phyloP scores from a whole-genome alignment of 2,888 invertebrate genomes.

The Monopis laevigella region DNA sequence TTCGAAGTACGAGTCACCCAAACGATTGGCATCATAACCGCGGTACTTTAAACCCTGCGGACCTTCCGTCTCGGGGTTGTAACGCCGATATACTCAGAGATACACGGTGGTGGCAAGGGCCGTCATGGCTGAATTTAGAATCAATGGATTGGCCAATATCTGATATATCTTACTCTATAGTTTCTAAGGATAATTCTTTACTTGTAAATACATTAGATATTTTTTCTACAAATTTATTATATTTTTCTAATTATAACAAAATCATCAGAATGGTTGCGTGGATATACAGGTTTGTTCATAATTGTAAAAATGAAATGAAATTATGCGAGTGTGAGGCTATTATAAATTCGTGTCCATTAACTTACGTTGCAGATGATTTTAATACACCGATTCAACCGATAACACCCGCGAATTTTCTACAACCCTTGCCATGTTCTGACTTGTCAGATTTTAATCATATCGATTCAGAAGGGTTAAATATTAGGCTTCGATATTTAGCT shows the following conservation, averaged over 20 bases:
- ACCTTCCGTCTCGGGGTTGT: conserved; percentile 12
- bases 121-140: conserved; percentile 7
- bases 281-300: conserved; percentile 7
- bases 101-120: conserved; percentile 12
- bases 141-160: conserved; percentile 1
- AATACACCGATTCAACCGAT: no score
- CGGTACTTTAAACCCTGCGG: conserved; percentile 12
- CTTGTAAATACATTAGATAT: neutral
- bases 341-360: no score
- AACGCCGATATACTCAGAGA: conserved; percentile 7
- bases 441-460: no score
- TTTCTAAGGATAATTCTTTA: neutral
- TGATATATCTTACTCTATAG: neutral
- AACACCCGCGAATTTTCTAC: no score
- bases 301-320: neutral
- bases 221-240: neutral
- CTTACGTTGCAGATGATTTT: no score
- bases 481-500: no score
- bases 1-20: neutral
- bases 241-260: conserved; percentile 11
- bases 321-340: no score
- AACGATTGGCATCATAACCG: conserved; percentile 12
- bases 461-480: no score
- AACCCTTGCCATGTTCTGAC: no score
- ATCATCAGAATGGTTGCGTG: conserved; percentile 12